Base-by-base conservation (phyloP, 2,113 vertebrate species). In the Catagonus wagneri region DNA sequence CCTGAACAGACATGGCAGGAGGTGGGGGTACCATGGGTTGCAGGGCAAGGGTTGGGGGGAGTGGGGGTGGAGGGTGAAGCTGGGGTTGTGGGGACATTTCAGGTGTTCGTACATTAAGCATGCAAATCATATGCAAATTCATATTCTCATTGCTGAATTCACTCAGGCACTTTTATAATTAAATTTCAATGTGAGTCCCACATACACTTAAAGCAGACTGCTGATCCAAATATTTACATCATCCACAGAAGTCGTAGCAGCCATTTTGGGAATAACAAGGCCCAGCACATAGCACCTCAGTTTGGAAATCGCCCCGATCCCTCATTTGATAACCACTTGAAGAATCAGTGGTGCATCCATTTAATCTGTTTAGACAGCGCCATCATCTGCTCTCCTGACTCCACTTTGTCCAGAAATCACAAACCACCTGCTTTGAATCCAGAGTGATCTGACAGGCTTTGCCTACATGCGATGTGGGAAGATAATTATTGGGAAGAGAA, bases 51-150 rank as follows among this genome's bases (percentile, higher is more conserved):
- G 32, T 3, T 85, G 36, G 71, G 80, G 36, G 65, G 3, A 54
- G 61, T 72, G 22, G n/a, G 87, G 54, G 1, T 56, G 29, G 44
- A 29, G 71, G n/a, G 58, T 36, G 14, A 92, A 86, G 97, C 96
- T 75, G 44, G 58, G 71, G 60, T 39, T 66, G 19, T 14, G 29
- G 75, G 94, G 50, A 27, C 66, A 78, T 89, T 93, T 93, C 83
- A 78, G 56, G 56, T 29, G 89, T 97, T 92, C 93, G 94, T 96
- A 78, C 3, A 15, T 69, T 81, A 95, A 89, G 89, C 98, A 97
- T 98, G 98, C 98, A 97, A 83, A 92, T 90, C 75, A 94, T 89
- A 86, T 56, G 96, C 95, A 97, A 96, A 95, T 14, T 60, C 94
- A 96, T 93, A 96, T 93, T 94, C 65, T 86, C 61, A 29, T 19